Base-by-base conservation (phyloP, 2,797 vertebrate genomes). In the Tinamus major region DNA sequence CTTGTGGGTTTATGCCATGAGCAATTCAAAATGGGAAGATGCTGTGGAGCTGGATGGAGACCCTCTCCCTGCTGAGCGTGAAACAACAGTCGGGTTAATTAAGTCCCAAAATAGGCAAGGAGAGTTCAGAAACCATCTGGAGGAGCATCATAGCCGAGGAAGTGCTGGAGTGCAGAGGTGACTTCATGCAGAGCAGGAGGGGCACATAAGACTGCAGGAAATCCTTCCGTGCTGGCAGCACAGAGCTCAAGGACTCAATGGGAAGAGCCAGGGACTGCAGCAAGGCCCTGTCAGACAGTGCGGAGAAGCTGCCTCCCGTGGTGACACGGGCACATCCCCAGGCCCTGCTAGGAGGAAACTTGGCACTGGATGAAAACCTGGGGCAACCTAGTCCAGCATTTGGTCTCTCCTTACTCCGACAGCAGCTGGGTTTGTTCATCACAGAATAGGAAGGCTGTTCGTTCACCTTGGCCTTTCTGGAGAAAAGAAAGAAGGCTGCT, bases 211-310 rank as follows among this genome's bases (percentile, higher is more conserved):
- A 64, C 27, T 23, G 29, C 14, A 48, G 33, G 19, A 23, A 71
- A 71, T 29, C 26, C 20, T 59, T 44, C 48, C 46, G 13, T 27
- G 27, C 41, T 29, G 19, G 65, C 31, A 63, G 10, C 81, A 49
- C 18, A 18, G 31, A 51, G 19, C 53, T 85, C 31, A 27, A 23
- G 27, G 31, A 56, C 0, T 0, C 4, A 21, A 19, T 3, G 20
- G 33, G 55, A 51, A 37, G 15, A 39, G 35, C 39, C 35, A 62
- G 6, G 37, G 44, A 18, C n/a, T n/a, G 42, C 48, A 75, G n/a
- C 0, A 1, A 49, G 19, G 56, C 6, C 58, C 16, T n/a, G 27
- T 27, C 29, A 68, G 41, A 31, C 62, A 17, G 8, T 10, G 8
- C 35, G 42, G n/a, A 71, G 51, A 39, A 3, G 20, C n/a, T 26